These are phyloP conservation scores for Micoletzkya japonica DNA, from an alignment of 2,888 invertebrate species.

Conservation along the genomic window DNA sequence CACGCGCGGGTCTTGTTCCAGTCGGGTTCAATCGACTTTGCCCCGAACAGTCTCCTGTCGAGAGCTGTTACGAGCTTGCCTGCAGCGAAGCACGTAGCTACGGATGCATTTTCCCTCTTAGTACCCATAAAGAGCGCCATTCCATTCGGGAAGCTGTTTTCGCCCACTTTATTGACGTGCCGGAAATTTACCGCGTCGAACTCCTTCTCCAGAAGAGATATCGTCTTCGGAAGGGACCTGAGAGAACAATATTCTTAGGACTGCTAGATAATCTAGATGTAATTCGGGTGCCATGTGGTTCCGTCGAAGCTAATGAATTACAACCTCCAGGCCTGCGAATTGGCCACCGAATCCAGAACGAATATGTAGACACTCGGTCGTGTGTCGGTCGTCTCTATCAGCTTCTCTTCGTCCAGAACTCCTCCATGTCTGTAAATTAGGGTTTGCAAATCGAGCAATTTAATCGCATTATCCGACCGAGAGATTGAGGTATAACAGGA, in stretches of 20 bases:
- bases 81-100: not conserved
- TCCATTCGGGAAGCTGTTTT: constrained; percentile 26
- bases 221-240: constrained; percentile 26
- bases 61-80: not conserved
- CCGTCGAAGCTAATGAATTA: no score
- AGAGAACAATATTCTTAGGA: not conserved
- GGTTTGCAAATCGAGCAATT: no score
- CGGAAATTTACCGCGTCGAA: constrained; percentile 12
- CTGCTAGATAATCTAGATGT: no score
- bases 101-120: no score
- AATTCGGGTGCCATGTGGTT: no score
- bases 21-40: not conserved
- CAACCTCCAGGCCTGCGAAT: constrained; percentile 18
- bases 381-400: not conserved
- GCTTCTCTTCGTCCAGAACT: not conserved
- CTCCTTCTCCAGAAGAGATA: constrained; percentile 18
- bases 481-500: no score
- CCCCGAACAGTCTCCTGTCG: constrained; percentile 8
- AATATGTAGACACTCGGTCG: constrained; percentile 20
- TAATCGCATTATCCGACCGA: no score
- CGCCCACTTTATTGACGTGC: constrained; percentile 1
- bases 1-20: constrained; percentile 11
- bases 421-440: no score
- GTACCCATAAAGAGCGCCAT: constrained; percentile 16
- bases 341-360: constrained; percentile 25